Evolutionary conservation across 2,113 vertebrate species (phyloP), one percentile per base, ranked within the genome.

Genomic region (Epinephelus cyanopodus): DNA sequence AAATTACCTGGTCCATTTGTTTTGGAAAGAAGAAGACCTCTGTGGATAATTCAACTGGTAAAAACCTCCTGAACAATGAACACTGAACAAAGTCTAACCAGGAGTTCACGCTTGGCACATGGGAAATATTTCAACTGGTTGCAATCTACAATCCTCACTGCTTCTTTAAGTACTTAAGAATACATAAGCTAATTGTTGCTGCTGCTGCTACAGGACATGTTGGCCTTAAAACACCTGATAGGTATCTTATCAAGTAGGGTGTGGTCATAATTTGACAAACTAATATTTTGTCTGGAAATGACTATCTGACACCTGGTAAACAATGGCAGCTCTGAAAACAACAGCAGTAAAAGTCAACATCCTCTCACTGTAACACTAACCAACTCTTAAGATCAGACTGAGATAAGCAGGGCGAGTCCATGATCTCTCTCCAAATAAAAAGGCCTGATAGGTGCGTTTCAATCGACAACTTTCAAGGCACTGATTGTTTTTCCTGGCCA

Each of bases 401-500:
- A 66, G 78, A 81, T 80, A 57, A 79, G 50, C 56, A 68, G 76
- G 56, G 62, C 54, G n/a, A 9, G 33, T 23, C 29, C 39, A 9
- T 12, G 21, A 27, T 23, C n/a, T 53, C 48, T 63, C 57, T 66
- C 13, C 52, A 57, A 17, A 77, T 15, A 50, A 29, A 50, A 23
- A 19, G 11, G 33, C 13, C 62, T 8, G 23, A 54, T 19, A 6
- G 19, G 64, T 15, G 3, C 25, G n/a, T 37, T 56, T 71, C 10
- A 63, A 52, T 5, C 3, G 19, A n/a, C 12, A 0, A 21, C 65
- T 48, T 61, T 62, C 1, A 1, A 58, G 33, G 11, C 21, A 3
- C 25, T 6, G 57, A 53, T 72, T 79, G 70, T 82, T 82, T 48
- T 79, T 63, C 37, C 19, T 69, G 73, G 67, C 37, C 45, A 33